Evolutionary conservation across 2,797 vertebrate species (phyloP).

Genomic region (Darevskia nairensis): DNA sequence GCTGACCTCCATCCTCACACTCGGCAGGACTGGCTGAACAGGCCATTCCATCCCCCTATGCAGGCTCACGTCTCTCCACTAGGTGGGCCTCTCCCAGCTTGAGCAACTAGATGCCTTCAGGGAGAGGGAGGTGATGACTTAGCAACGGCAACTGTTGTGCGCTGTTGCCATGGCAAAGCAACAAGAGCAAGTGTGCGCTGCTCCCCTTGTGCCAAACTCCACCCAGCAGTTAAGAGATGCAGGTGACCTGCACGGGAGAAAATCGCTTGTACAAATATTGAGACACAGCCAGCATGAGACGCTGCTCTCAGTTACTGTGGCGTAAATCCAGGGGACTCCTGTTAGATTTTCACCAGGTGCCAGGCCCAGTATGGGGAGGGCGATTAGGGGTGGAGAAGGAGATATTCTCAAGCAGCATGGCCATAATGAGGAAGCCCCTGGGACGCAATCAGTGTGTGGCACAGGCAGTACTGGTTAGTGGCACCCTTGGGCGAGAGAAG

Average conservation of each 20-base stretch:
- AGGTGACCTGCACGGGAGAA: constrained; percentile 28
- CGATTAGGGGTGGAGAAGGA: not conserved
- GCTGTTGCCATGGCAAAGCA: constrained; percentile 14
- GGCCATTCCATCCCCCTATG: not conserved
- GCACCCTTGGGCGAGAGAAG: not conserved
- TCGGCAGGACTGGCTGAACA: not conserved
- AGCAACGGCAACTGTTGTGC: constrained; percentile 20
- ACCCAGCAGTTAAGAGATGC: constrained; percentile 2
- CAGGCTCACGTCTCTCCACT: not conserved
- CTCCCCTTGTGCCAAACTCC: not conserved
- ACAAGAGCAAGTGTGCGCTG: not conserved
- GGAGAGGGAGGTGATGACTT: not conserved
- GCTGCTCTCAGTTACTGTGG: not conserved
- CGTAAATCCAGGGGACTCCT: constrained; percentile 4
- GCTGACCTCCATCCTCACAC: not conserved
- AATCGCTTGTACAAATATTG: constrained; percentile 41
- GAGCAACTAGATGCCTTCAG: not conserved
- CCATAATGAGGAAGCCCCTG: not conserved
- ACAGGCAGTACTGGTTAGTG: not conserved
- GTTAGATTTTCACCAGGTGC: not conserved
- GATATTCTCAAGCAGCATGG: not conserved
- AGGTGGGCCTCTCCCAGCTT: not conserved
- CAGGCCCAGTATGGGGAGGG: not conserved
- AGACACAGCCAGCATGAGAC: constrained; percentile 1
- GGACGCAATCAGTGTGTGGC: no score